Evolutionary conservation across 2,113 vertebrate genomes (phyloP).

Genomic region (Chloropsis cyanopogon): DNA sequence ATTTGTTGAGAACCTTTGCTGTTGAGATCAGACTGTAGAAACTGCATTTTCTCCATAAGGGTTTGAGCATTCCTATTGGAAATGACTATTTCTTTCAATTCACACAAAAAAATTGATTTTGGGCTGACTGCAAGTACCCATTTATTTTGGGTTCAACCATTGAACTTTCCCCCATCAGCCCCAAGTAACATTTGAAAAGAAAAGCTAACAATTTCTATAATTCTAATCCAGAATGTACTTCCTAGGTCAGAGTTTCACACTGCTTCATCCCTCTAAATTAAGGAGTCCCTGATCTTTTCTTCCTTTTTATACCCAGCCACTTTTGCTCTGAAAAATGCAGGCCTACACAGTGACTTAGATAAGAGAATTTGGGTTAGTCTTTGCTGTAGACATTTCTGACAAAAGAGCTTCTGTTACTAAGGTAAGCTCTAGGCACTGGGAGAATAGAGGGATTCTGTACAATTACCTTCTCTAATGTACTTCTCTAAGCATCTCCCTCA

Average conservation of each 20-base stretch:
- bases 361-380: background rate
- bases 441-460: background rate
- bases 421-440: background rate
- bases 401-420: background rate
- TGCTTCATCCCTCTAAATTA: background rate
- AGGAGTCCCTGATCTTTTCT: background rate
- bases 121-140: background rate
- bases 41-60: background rate
- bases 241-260: background rate
- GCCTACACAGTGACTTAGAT: background rate
- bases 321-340: background rate
- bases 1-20: constrained; percentile 1
- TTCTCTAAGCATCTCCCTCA: background rate
- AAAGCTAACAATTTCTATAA: background rate
- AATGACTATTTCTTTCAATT: background rate
- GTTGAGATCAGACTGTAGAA: background rate
- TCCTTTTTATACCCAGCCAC: background rate
- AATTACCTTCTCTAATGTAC: background rate
- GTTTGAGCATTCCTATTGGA: background rate
- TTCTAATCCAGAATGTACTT: background rate
- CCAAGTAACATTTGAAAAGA: background rate
- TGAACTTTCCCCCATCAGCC: background rate
- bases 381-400: background rate
- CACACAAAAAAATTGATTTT: constrained; percentile 11
- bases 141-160: constrained; percentile 6